Evolutionary conservation across 2,113 vertebrate species (phyloP), one percentile per base, ranked within the genome.

Genomic region (Calyptomena viridis): DNA sequence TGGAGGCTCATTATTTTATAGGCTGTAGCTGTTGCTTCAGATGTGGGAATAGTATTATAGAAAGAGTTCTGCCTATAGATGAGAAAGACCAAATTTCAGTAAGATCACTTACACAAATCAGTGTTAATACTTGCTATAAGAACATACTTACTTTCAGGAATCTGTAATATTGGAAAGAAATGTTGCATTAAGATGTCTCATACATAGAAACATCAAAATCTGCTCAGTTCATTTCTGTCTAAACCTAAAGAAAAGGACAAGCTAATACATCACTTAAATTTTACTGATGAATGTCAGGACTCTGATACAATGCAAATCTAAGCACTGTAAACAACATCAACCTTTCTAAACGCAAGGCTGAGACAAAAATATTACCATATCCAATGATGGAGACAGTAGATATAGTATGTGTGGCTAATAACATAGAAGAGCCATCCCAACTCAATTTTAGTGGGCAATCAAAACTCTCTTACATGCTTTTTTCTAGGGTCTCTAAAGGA

Each of bases 281-380:
- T 91, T 53, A 90, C 71, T 62, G 78, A 95, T 85, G 71, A 82
- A 84, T 40, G 39, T 89, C 89, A 93, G 66, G 58, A 82, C 46
- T 77, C 56, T 62, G 66, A 62, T 73, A 62, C 39, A 87, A 77
- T 27, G 80, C 23, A 93, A 89, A 76, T 31, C 20, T 75, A 95
- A 73, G 46, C 59, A 67, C 47, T 28, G 42, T 80, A 95, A 95
- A 95, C 84, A 95, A 49, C 27, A 95, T 88, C 47, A 88, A 74
- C 91, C 87, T 83, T 91, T 84, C 78, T 77, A 91, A 95, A 93
- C 30, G 35, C 35, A 93, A 80, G 12, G 15, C 42, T 59, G 42
- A 85, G 55, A 77, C 62, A 87, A 84, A 91, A 95, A 77, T 49
- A 73, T n/a, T 93, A 94, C 66, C 72, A 91, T 85, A 91, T 77